phyloP scores from a whole-genome alignment of 2,113 vertebrate species.

The Leptosomus discolor region DNA sequence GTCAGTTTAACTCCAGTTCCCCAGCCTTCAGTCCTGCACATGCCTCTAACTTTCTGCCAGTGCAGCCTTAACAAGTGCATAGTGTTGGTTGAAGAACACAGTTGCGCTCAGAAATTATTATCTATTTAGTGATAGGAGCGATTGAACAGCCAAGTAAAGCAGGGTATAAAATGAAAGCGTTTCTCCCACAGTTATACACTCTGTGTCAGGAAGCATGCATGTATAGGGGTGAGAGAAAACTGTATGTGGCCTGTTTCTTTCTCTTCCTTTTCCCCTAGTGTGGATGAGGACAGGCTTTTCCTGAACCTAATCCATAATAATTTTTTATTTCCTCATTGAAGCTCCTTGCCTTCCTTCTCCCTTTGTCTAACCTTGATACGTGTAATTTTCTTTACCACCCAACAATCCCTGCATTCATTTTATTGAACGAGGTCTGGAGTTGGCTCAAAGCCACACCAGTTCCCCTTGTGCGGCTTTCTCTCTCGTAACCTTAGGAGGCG shows the following conservation, averaged over 20 bases:
- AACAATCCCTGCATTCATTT: background rate
- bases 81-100: background rate
- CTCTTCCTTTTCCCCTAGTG: background rate
- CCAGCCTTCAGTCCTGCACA: background rate
- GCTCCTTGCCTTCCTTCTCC: background rate
- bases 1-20: background rate
- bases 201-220: background rate
- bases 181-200: fast-evolving
- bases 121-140: background rate
- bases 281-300: background rate
- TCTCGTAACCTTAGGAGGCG: background rate
- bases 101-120: background rate
- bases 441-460: background rate
- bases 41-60: background rate
- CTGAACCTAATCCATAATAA: background rate
- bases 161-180: fast-evolving
- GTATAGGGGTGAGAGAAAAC: background rate
- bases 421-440: background rate
- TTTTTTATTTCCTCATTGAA: background rate
- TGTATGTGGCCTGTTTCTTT: background rate
- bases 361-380: background rate
- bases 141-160: background rate
- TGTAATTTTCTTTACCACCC: background rate
- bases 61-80: background rate
- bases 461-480: background rate